phyloP scores from a whole-genome alignment of 2,797 vertebrate genomes.

The Periophthalmus magnuspinnatus region DNA sequence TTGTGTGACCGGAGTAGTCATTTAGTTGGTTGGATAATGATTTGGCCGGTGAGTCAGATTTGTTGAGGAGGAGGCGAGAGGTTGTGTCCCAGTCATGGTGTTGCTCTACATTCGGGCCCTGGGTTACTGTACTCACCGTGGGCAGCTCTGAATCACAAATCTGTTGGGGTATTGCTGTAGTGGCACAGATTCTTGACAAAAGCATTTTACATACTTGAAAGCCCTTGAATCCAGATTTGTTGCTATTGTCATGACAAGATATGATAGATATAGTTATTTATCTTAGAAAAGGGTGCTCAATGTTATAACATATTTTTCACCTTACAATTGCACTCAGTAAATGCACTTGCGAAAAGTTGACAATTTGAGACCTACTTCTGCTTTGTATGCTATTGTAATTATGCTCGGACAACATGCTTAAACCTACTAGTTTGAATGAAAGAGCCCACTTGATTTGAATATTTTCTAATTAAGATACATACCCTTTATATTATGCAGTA shows the following conservation, averaged over 20 bases:
- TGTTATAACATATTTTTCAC: background rate
- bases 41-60: constrained; percentile 68
- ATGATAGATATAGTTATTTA: background rate
- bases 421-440: no score
- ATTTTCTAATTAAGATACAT: no score
- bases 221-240: background rate
- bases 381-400: background rate
- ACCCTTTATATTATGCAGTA: no score
- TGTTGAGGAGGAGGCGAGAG: constrained; percentile 67
- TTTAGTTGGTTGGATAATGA: constrained; percentile 62
- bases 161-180: constrained; percentile 48
- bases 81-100: constrained; percentile 69
- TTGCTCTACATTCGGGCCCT: constrained; percentile 63
- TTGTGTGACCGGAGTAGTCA: constrained; percentile 40
- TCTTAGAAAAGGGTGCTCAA: background rate
- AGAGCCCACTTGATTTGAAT: no score
- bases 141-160: constrained; percentile 62
- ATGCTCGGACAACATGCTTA: no score
- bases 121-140: constrained; percentile 47
- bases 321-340: background rate
- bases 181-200: constrained; percentile 45
- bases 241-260: background rate
- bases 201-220: constrained; percentile 12
- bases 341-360: background rate
- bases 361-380: background rate